Evolutionary conservation across 2,888 invertebrate species (phyloP), one percentile per base, ranked within the genome.

Genomic region (Mantis religiosa): DNA sequence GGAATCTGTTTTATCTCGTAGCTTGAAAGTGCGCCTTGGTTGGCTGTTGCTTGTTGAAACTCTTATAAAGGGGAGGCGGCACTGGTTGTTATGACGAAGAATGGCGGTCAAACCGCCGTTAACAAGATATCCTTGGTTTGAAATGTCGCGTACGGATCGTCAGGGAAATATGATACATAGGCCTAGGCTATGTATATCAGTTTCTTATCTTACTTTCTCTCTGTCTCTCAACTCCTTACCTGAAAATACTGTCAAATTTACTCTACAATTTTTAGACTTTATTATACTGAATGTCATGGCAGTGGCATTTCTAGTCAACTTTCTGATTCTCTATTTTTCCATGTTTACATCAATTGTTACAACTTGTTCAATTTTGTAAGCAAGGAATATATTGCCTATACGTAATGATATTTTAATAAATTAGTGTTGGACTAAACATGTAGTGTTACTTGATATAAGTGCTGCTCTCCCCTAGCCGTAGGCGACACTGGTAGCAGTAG

Each of bases 361-460:
- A 88, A 89, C 88, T 86, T 90, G 89, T 89, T 90, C 89, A 90
- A 89, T 90, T 90, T 90, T 90, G 90, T 90, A 90, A 89, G 89
- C 90, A 90, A 90, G 90, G 90, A 89, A 90, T 90, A 90, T 90
- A 90, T 89, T 90, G 89, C 90, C 90, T 90, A 90, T 90, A 90
- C 90, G 89, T 90, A 90, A 90, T 90, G 88, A 90, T 90, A 90
- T 90, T 90, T 90, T 90, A 90, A 90, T 90, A 90, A 90, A 90
- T 90, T 90, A 90, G 90, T 90, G 90, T 90, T 90, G 90, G 90
- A 90, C 90, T 90, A 90, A 89, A 82, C 34, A 82, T 88, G 71
- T 82, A 82, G 85, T 88, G 85, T 88, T 30, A 88, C 54, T 82
- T 88, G 47, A 82, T 88, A 85, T 41, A 30, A 47, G 71, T 34